These are phyloP conservation scores for Fragum whitleyi DNA, from an alignment of 2,888 invertebrate species.

Conservation along the genomic window DNA sequence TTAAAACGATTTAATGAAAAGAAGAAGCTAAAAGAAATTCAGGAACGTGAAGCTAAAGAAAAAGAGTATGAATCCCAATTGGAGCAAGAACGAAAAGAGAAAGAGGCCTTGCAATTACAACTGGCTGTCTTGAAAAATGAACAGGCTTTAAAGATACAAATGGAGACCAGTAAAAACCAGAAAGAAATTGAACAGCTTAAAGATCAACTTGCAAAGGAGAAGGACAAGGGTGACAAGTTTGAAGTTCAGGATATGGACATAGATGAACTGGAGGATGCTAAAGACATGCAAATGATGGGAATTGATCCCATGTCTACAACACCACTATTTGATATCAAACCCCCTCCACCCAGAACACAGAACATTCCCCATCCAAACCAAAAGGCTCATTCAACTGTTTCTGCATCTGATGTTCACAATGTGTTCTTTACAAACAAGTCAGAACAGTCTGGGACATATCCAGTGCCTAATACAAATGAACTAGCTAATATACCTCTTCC, in stretches of 20 bases:
- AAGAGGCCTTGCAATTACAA: constrained; percentile 9
- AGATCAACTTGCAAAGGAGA: constrained; percentile 16
- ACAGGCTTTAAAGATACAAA: background rate
- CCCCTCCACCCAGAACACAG: constrained; percentile 68
- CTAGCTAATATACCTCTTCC: constrained; percentile 17
- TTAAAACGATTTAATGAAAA: constrained; percentile 63
- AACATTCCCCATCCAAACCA: constrained; percentile 48
- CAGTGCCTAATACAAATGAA: background rate
- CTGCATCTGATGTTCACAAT: constrained; percentile 43
- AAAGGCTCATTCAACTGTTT: constrained; percentile 49
- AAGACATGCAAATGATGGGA: constrained; percentile 69
- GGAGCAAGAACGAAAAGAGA: constrained; percentile 37
- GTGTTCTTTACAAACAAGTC: constrained; percentile 32
- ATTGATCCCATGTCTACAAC: constrained; percentile 61
- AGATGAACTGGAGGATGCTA: constrained; percentile 22
- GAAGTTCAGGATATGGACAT: constrained; percentile 22
- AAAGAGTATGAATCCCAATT: constrained; percentile 13
- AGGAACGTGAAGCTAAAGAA: constrained; percentile 28
- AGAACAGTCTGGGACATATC: background rate
- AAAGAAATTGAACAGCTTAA: background rate
- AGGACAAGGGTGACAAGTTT: constrained; percentile 19
- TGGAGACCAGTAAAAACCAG: constrained; percentile 23
- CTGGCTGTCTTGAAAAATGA: constrained; percentile 5
- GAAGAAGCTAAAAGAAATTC: constrained; percentile 53
- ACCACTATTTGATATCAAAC: constrained; percentile 59